A percentile compares a stretch with the other conserved stretches of the same genome.
phyloP scores from a whole-genome alignment of 1,140 invertebrate species.

The Sitobion miscanthi region DNA sequence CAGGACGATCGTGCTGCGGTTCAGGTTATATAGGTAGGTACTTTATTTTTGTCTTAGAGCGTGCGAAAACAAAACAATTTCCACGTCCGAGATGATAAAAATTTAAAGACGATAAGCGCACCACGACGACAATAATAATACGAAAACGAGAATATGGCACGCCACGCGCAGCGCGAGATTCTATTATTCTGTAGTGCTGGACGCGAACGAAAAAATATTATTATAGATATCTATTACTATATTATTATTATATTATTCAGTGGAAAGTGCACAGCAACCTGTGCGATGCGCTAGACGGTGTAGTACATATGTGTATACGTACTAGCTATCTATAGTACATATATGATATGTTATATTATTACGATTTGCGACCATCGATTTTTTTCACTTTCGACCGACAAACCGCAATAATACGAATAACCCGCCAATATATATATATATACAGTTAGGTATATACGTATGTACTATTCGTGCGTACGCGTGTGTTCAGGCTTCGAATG shows the following conservation, averaged over 20 bases:
- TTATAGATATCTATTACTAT: background rate
- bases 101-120: background rate
- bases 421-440: background rate
- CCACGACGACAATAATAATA: background rate
- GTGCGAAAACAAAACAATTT: constrained; percentile 9
- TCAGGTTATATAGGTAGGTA: background rate
- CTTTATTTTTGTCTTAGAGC: background rate
- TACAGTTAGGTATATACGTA: background rate
- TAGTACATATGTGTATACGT: too few relatives aligned
- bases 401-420: background rate
- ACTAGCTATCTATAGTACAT: too few relatives aligned
- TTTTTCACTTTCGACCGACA: constrained; percentile 21
- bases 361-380: too few relatives aligned
- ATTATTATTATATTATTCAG: background rate
- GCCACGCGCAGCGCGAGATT: background rate
- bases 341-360: too few relatives aligned
- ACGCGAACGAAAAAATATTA: background rate
- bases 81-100: background rate
- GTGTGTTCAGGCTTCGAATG: too few relatives aligned
- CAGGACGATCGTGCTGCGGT: background rate
- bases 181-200: background rate
- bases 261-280: background rate
- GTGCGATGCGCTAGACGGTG: background rate
- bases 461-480: too few relatives aligned
- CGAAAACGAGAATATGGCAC: background rate